phyloP scores from a whole-genome alignment of 30 jellyfish, hydroid and myxozoan species.

The Hydra vulgaris region DNA sequence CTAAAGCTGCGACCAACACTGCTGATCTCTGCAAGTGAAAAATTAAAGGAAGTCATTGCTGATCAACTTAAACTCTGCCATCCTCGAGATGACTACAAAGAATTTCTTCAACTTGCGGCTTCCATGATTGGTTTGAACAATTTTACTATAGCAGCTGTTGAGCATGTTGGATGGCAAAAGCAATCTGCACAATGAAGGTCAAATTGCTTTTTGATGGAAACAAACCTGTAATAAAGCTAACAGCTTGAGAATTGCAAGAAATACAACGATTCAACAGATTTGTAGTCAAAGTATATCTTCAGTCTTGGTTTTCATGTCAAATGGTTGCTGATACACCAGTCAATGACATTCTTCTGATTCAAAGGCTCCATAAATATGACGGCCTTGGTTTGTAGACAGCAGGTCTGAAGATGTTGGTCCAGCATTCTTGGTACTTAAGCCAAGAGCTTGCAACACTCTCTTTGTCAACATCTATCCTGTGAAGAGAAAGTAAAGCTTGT shows the following conservation, averaged over 20 bases:
- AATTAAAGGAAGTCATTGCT: background rate
- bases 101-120: background rate
- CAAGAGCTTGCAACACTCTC: background rate
- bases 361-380: background rate
- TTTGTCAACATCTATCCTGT: background rate
- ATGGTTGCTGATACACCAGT: background rate
- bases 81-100: background rate
- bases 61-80: background rate
- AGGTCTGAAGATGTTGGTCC: background rate
- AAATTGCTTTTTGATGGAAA: background rate
- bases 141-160: background rate
- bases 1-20: background rate
- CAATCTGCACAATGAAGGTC: background rate
- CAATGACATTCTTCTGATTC: background rate
- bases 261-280: background rate
- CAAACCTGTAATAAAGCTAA: background rate
- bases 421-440: background rate
- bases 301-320: background rate
- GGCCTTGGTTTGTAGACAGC: background rate
- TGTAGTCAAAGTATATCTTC: background rate
- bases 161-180: background rate
- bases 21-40: background rate
- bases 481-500: background rate
- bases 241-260: background rate
- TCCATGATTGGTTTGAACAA: background rate